Base-by-base conservation (phyloP, 2,888 invertebrate genomes). In the Cepaea hortensis region DNA sequence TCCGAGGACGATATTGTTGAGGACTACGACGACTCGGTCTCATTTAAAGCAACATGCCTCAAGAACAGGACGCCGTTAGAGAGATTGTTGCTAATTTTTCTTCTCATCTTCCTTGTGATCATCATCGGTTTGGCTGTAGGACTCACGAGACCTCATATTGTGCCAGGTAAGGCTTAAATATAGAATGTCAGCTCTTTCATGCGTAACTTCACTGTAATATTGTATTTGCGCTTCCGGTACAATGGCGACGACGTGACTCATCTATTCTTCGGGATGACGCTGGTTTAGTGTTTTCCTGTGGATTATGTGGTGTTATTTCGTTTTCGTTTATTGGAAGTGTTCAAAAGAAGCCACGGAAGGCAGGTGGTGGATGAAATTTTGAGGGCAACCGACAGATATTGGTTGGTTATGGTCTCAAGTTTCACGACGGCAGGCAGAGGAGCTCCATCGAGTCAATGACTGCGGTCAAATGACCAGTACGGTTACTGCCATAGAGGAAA, bases 1-100 rank as follows among this genome's bases (percentile, higher is more conserved):
- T 92, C 92, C 6, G 93, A 93, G 62, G 93, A 93, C 50, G 92
- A 92, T 84, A 91, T 93, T 50, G 88, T 92, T 48, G 91, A 90
- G 75, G 93, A 93, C 76, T 92, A 92, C 75, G 92, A 92, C 46
- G 92, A 91, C 72, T 87, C 90, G 55, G 90, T 89, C 82, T 90
- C 90, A 88, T 89, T 90, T 82, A 87, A 88, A 68, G 89, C 91
- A 68, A 87, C 90, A 15, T 91, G 92, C 82, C 85, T 90, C 9
- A 88, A 90, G 72, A 90, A 89, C 50, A 87, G 92, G 65, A 92
- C 92, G 20, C 85, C 85, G 18, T 87, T 91, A 55, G 93, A 93
- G 88, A 92, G 91, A 84, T 81, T 88, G 11, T 88, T 92, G 9
- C 86, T 91, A 50, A 89, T 90, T 9, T 88, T 92, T 46, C 88